Conservation (phyloP, 2,113 vertebrate genomes). For the Phylloscopus trochilus region DNA sequence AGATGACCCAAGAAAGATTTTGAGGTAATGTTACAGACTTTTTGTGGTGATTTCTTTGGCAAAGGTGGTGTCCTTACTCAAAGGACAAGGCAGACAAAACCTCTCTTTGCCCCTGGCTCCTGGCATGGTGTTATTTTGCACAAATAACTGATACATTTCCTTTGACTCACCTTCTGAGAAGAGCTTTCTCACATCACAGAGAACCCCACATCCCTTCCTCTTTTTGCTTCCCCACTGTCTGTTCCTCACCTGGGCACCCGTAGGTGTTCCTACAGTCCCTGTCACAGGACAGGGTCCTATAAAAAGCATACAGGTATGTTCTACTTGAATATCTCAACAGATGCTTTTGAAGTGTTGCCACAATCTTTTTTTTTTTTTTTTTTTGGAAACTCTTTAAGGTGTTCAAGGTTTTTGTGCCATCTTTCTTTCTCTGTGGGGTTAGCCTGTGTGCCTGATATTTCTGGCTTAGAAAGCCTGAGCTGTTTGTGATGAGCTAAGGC, state of each 20-base stretch:
- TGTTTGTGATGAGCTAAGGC: neutral
- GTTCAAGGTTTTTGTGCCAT: neutral
- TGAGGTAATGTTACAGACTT: conserved; percentile 72
- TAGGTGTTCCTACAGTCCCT: neutral
- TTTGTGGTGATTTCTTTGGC: neutral
- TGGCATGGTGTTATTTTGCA: neutral
- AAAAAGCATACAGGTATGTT: neutral
- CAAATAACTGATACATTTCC: neutral
- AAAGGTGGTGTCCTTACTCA: neutral
- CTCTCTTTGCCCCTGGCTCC: neutral
- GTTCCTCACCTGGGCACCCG: neutral
- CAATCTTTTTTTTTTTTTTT: neutral
- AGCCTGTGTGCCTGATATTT: neutral
- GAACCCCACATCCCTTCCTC: neutral
- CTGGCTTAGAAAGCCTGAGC: neutral
- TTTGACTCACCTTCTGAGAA: neutral
- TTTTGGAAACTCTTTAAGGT: neutral
- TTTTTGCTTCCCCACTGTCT: neutral
- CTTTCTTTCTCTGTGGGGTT: neutral
- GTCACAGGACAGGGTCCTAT: neutral
- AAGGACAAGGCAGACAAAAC: neutral
- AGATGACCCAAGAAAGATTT: conserved; percentile 43
- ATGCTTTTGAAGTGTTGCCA: neutral
- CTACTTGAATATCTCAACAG: neutral
- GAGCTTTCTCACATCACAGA: neutral